Base-by-base conservation (phyloP, 2,888 invertebrate genomes). In the Dolomedes plantarius region DNA sequence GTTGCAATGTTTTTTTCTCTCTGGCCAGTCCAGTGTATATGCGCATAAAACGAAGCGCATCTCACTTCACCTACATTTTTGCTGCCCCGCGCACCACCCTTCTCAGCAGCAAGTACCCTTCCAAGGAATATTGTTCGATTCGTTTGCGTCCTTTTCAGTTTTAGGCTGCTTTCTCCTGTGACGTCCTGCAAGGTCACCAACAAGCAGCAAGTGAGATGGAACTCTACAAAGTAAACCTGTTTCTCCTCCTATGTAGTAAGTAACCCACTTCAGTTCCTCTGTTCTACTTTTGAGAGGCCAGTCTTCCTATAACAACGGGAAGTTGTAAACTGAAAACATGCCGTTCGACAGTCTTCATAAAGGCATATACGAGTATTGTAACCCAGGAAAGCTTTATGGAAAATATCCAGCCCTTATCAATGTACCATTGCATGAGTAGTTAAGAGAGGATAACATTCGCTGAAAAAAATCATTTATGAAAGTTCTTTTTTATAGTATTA, bases 31-130 rank as follows among this genome's bases (percentile, higher is more conserved):
- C 36, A 36, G 9, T 36, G 23, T 56, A 56, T 56, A 76, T 75
- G 76, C 71, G 71, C 76, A 83, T 32, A 65, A 62, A 75, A 71
- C 31, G 29, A 64, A 83, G 76, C 71, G 64, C 82, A 85, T 77
- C 77, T 41, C 27, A 67, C 39, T 64, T 85, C 83, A 85, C 83
- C 83, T 85, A 85, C 72, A 85, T 85, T 71, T 73, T 67, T 32
- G 62, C 27, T 56, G 56, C n/a, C 36, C 36, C 36, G 36, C 9
- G 36, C 9, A 36, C 36, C 36, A 36, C 36, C 36, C 36, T 36
- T 36, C 36, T 7, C 36, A 9, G 36, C 36, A 36, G 36, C 36
- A 36, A 36, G 36, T 36, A 9, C 36, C 36, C 64, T 39, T 41
- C 29, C 56, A 75, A 71, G 64, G 71, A 82, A 82, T 85, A 72